These are phyloP conservation scores for Molossus molossus DNA, from an alignment of 2,797 vertebrate species.

Conservation along the genomic window DNA sequence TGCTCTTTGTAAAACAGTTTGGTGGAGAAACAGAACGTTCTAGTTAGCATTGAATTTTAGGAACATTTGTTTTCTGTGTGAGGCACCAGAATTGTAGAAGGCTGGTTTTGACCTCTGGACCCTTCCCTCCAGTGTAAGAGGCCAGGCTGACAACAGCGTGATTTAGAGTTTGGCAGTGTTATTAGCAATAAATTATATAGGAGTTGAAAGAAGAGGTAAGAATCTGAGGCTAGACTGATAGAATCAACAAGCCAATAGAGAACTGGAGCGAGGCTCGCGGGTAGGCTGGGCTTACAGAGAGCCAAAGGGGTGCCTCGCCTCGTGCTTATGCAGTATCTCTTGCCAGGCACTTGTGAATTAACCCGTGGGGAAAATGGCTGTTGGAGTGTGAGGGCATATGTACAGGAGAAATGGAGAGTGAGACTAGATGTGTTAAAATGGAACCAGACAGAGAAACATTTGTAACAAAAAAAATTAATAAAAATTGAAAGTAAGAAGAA, in stretches of 20 bases:
- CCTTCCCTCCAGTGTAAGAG: not conserved
- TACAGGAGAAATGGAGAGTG: not conserved
- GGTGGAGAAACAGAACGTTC: not conserved
- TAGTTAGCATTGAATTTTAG: not conserved
- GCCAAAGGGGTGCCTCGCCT: accelerated
- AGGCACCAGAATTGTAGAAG: not conserved
- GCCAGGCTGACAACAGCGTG: not conserved
- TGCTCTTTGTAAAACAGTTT: not conserved
- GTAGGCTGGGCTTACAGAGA: not conserved
- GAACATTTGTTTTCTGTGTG: not conserved
- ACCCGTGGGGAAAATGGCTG: not conserved
- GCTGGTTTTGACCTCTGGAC: not conserved
- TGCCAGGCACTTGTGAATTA: not conserved
- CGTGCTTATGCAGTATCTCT: accelerated
- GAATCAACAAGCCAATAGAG: not conserved
- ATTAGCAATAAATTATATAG: not conserved
- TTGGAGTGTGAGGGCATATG: not conserved
- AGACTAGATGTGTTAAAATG: not conserved
- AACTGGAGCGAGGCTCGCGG: not conserved
- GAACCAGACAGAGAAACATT: not conserved
- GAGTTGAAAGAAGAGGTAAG: not conserved
- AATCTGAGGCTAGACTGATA: not conserved
- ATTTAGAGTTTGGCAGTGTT: not conserved
- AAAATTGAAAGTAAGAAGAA: too few relatives aligned
- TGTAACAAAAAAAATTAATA: too few relatives aligned